These are phyloP conservation scores for Ophioderma brevispina DNA, from an alignment of 35 echinoderm and acorn worm genomes.

Conservation along the genomic window DNA sequence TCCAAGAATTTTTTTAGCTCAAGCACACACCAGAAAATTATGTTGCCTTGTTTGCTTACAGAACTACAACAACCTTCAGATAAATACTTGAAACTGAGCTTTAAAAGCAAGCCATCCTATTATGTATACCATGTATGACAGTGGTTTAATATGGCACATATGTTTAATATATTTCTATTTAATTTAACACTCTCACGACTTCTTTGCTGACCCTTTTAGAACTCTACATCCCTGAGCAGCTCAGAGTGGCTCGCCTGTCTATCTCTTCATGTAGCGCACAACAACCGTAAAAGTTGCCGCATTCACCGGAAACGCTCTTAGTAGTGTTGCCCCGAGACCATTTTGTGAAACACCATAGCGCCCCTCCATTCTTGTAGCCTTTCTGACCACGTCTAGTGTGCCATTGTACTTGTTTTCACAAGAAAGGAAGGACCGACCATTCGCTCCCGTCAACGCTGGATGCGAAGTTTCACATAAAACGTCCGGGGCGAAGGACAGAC, in stretches of 20 bases:
- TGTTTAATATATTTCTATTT: too few species aligned
- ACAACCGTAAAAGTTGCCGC: conserved; percentile 90
- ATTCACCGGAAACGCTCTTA: conserved; percentile 96
- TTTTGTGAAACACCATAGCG: conserved; percentile 48
- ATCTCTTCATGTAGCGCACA: conserved; percentile 17
- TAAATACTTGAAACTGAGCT: too few species aligned
- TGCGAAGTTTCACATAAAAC: conserved; percentile 83
- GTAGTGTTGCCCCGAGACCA: conserved; percentile 78
- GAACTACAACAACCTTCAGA: too few species aligned
- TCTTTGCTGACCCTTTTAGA: too few species aligned
- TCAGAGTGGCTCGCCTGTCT: neutral
- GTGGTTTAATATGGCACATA: too few species aligned
- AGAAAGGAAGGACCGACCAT: conserved; percentile 31
- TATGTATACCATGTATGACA: too few species aligned
- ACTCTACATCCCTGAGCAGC: too few species aligned
- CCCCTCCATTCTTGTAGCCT: conserved; percentile 67
- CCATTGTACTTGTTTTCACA: conserved; percentile 86
- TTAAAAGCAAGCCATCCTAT: too few species aligned
- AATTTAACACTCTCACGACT: too few species aligned
- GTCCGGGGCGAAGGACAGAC: conserved; percentile 62
- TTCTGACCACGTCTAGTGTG: conserved; percentile 57
- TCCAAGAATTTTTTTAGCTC: too few species aligned
- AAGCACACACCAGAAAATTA: too few species aligned
- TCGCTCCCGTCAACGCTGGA: conserved; percentile 86
- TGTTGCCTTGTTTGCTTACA: too few species aligned